Evolutionary conservation across 2,888 invertebrate genomes (phyloP), one percentile per base, ranked within the genome.

Genomic region (Leptogaster cylindrica): DNA sequence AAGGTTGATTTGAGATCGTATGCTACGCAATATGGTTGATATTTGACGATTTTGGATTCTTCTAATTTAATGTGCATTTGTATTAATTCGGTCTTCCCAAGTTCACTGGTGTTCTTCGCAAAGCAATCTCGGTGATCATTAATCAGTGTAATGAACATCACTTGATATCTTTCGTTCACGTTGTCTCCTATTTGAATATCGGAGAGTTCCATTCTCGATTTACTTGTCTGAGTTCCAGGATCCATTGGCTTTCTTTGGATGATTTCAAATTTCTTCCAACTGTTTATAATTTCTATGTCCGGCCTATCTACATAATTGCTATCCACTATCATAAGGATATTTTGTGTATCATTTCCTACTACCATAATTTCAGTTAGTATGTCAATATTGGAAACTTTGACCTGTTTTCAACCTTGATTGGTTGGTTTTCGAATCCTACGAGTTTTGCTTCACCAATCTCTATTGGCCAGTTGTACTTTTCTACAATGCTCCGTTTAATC

Each of bases 31-130:
- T 63, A 63, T 23, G 63, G 63, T 6, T 28, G 28, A 8, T 6
- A 8, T 8, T 8, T 28, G 8, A 28, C 8, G 4, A 28, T 8
- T 28, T 28, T 33, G 44, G 8, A 18, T 33, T 14, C 23, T 48
- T 58, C 20, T 39, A 58, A 39, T 16, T 55, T 28, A 14, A 55
- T 55, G 10, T 31, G 12, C 20, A 55, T 33, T 7, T 12, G 12
- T 18, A 16, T 12, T 10, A 10, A 6, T 8, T 16, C 44, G 6
- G 44, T 41, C 44, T 41, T 16, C 4, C 5, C 44, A 25, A 48
- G 18, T 18, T 52, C 23, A n/a, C 4, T 25, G 7, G 18, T n/a
- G 44, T n/a, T 41, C 10, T 14, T 14, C 6, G 44, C 44, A 12
- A 41, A 41, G 16, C 44, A 41, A n/a, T 41, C 16, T 4, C 44